A percentile compares a stretch with the other conserved stretches of the same genome.
phyloP scores from a whole-genome alignment of 1,140 invertebrate genomes.

The Sarcophaga peregrina region DNA sequence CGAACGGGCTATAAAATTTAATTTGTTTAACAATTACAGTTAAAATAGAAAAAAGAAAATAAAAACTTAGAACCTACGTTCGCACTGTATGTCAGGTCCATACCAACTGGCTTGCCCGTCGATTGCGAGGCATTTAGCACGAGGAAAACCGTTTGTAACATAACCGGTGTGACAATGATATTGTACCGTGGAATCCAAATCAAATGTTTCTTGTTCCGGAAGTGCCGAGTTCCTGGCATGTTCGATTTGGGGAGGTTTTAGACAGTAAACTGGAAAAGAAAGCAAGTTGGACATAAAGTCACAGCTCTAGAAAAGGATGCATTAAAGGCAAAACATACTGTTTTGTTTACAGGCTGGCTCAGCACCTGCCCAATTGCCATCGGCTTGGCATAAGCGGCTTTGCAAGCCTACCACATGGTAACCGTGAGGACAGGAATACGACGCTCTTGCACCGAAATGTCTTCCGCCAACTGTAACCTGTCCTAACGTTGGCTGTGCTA shows the following conservation, averaged over 20 bases:
- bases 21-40: neutral
- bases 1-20: slow-evolving; percentile 74
- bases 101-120: slow-evolving; percentile 89
- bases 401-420: slow-evolving; percentile 87
- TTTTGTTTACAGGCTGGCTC: slow-evolving; percentile 90
- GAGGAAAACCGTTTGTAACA: slow-evolving; percentile 83
- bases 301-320: neutral
- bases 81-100: slow-evolving; percentile 93
- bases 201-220: slow-evolving; percentile 83
- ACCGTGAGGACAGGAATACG: slow-evolving; percentile 88
- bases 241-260: slow-evolving; percentile 85
- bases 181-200: slow-evolving; percentile 84
- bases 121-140: slow-evolving; percentile 91
- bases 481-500: slow-evolving; percentile 78
- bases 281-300: neutral
- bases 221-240: slow-evolving; percentile 89
- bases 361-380: slow-evolving; percentile 91
- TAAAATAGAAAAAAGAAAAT: neutral
- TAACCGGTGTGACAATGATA: slow-evolving; percentile 94
- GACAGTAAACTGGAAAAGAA: slow-evolving; percentile 80
- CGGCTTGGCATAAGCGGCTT: slow-evolving; percentile 88
- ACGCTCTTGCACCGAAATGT: slow-evolving; percentile 79
- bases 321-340: slow-evolving; percentile 68
- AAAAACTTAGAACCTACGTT: slow-evolving; percentile 74
- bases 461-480: slow-evolving; percentile 77